Evolutionary conservation across 2,888 invertebrate species (phyloP), one percentile per base, ranked within the genome.

Genomic region (Timandra comae): DNA sequence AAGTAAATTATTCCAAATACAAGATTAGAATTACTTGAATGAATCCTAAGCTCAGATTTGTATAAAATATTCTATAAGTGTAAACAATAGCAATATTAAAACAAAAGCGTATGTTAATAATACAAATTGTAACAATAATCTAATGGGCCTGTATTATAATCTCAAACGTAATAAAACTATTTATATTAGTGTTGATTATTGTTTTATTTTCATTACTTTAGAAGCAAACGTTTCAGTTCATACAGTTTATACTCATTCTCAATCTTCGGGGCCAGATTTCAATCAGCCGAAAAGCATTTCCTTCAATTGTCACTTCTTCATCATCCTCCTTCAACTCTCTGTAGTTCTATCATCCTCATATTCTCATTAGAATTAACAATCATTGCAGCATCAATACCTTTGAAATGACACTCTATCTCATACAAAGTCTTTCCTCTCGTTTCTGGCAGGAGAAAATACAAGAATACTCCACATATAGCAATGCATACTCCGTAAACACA

Each of bases 381-480:
- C 1, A 34, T 34, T 10, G 59, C 52, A 7, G 43, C 49, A 16
- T 56, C 56, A 0, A 61, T 48, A 0, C 80, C 79, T 57, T 61
- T 79, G 37, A 89, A 89, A 36, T 79, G 65, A 27, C 88, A 88
- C 49, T 91, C 91, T 35, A 92, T 92, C 60, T 91, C 90, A 41
- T 89, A 81, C 21, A 91, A 66, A 0, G 90, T 89, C 51, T 89
- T 90, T 1, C 90, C 89, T 52, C 88, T 90, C 0, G 92, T 92
- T 66, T 92, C 91, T 0, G 92, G 92, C 7, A 92, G 64, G n/a
- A 84, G 75, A 30, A 79, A 79, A 49, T 86, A 89, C 0, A 91
- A 63, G 46, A 90, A 88, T 0, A 85, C 42, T 0, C 88, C 87
- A 21, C 91, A 91, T 2, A 88, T 29, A 0, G 87, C 58, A 0